Conservation (phyloP, 2,888 invertebrate genomes). For the Philereme vetulata region DNA sequence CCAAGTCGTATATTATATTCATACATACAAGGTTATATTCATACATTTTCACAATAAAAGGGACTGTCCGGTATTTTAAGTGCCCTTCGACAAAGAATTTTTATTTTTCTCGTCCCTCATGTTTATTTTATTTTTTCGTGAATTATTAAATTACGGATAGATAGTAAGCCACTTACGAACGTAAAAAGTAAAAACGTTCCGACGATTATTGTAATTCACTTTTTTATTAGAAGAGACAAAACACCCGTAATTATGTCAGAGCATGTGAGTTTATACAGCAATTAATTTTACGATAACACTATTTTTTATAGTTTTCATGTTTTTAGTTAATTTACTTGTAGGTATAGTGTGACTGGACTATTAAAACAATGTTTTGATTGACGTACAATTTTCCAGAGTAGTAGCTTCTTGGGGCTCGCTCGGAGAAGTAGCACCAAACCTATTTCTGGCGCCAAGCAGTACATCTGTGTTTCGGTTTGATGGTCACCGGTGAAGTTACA, state of each 20-base stretch:
- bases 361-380: too few species aligned
- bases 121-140: conserved; percentile 26
- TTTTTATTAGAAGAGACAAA: conserved; percentile 29
- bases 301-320: conserved; percentile 31
- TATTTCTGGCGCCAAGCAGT: too few species aligned
- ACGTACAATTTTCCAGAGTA: too few species aligned
- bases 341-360: too few species aligned
- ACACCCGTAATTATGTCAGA: not conserved
- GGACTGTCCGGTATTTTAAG: conserved; percentile 6
- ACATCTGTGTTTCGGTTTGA: too few species aligned
- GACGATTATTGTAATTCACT: conserved; percentile 16
- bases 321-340: conserved; percentile 1
- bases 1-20: too few species aligned
- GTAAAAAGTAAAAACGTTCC: not conserved
- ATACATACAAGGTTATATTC: too few species aligned
- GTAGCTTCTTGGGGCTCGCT: too few species aligned
- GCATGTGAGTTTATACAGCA: conserved; percentile 35
- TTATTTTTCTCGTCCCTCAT: conserved; percentile 15
- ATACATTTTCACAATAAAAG: too few species aligned
- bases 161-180: conserved; percentile 7
- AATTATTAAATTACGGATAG: conserved; percentile 20
- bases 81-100: conserved; percentile 13
- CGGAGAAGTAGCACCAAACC: too few species aligned
- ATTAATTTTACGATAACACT: conserved; percentile 39
- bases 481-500: too few species aligned